phyloP scores from a whole-genome alignment of 2,113 vertebrate species.

The Scophthalmus maximus region DNA sequence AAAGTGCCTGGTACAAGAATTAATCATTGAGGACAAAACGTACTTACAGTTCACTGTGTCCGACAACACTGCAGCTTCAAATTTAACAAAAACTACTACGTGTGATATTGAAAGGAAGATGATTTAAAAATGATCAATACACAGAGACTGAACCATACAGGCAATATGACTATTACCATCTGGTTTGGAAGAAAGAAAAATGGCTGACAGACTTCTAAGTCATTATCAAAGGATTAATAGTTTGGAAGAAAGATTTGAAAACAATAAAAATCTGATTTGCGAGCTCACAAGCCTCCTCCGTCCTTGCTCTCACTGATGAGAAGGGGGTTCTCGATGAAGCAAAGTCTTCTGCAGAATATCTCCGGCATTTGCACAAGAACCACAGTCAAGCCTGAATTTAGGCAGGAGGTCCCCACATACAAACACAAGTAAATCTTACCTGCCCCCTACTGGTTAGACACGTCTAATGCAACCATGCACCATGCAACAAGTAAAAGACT shows the following conservation, averaged over 20 bases:
- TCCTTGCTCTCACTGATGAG: neutral
- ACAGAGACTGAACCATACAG: neutral
- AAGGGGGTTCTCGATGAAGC: too few species aligned
- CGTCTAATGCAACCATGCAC: constrained; percentile 20
- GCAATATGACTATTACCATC: neutral
- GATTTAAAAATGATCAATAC: too few species aligned
- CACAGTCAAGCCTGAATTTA: constrained; percentile 4
- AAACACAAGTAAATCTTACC: constrained; percentile 52
- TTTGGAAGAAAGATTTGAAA: neutral
- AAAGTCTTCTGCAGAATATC: constrained; percentile 15
- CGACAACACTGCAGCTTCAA: neutral
- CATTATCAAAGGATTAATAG: neutral
- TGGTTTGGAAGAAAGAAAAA: neutral
- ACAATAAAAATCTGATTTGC: neutral
- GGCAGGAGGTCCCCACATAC: neutral
- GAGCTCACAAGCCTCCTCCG: neutral
- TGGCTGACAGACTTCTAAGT: neutral
- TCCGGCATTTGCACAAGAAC: constrained; percentile 8
- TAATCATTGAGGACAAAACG: neutral
- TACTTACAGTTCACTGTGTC: neutral
- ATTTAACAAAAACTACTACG: neutral
- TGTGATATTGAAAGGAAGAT: too few species aligned
- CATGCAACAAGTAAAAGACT: neutral
- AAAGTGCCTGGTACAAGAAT: neutral
- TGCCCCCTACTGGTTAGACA: constrained; percentile 68